Percentiles rank a stretch among this genome's conserved stretches.
Evolutionary conservation across 2,113 vertebrate genomes (phyloP).

Genomic region (Girardinichthys multiradiatus): DNA sequence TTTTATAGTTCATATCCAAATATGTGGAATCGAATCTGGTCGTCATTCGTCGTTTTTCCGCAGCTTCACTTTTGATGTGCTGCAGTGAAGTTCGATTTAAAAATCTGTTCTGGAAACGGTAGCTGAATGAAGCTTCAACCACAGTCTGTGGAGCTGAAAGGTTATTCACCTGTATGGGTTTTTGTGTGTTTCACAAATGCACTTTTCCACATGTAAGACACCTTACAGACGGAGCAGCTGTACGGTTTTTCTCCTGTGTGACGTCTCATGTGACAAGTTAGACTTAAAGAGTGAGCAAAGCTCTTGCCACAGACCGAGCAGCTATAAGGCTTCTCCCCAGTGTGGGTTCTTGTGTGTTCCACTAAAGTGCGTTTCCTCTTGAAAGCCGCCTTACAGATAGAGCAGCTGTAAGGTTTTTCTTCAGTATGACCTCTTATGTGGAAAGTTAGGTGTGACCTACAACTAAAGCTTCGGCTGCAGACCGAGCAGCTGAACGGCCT

Average conservation of each 20-base stretch:
- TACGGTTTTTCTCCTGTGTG: neutral
- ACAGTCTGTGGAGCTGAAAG: neutral
- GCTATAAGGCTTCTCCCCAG: conserved; percentile 1
- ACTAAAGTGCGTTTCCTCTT: neutral
- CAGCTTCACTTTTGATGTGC: too few relatives aligned
- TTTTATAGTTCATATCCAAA: too few relatives aligned
- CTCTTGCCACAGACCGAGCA: neutral
- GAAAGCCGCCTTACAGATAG: neutral
- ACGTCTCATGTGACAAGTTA: neutral
- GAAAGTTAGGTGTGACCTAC: neutral
- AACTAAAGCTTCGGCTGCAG: neutral
- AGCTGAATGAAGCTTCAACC: too few relatives aligned
- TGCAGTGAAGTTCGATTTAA: too few relatives aligned
- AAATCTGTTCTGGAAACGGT: too few relatives aligned
- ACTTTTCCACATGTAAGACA: neutral
- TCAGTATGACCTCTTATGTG: neutral
- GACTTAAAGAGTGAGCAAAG: neutral
- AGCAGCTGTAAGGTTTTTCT: neutral
- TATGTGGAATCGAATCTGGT: too few relatives aligned
- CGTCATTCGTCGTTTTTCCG: too few relatives aligned
- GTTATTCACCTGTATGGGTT: neutral
- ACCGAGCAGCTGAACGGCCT: conserved; percentile 7
- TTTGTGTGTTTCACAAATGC: neutral
- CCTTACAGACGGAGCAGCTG: neutral
- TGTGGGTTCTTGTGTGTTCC: conserved; percentile 1